These are phyloP conservation scores for Tenthredo distinguenda DNA, from an alignment of 2,888 invertebrate genomes.

Conservation along the genomic window DNA sequence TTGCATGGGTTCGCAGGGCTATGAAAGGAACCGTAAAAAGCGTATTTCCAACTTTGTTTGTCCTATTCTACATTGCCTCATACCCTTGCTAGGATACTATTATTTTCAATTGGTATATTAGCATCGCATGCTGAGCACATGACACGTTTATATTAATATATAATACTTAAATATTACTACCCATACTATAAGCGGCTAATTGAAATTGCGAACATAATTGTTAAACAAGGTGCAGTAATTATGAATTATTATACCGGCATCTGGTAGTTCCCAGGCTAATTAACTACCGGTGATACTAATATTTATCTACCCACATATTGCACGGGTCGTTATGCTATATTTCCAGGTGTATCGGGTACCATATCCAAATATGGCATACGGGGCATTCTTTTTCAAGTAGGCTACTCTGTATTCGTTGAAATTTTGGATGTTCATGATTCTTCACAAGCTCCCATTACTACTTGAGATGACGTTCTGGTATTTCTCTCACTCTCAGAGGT, in stretches of 20 bases:
- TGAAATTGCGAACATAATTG: constrained; percentile 18
- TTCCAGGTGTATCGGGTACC: background rate
- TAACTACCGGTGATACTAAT: background rate
- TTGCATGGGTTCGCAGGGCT: background rate
- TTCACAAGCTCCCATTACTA: background rate
- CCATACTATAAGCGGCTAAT: constrained; percentile 16
- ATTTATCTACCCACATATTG: constrained; percentile 4
- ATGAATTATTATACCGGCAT: constrained; percentile 24
- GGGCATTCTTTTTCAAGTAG: background rate
- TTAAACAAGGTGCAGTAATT: constrained; percentile 13
- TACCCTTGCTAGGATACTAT: background rate
- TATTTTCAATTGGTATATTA: background rate
- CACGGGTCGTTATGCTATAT: background rate
- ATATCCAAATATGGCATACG: background rate
- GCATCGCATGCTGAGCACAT: background rate
- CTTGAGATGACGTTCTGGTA: background rate
- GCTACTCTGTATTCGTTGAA: background rate
- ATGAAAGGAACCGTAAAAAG: background rate
- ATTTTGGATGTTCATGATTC: background rate
- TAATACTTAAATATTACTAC: constrained; percentile 1
- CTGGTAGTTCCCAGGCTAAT: background rate
- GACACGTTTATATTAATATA: background rate
- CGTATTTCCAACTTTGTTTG: background rate
- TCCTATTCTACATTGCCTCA: background rate
- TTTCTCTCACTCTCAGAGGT: background rate